Percentiles rank a stretch among this genome's conserved stretches.
Conservation (phyloP, 2,797 vertebrate species). For the Cirrhinus mrigala region DNA sequence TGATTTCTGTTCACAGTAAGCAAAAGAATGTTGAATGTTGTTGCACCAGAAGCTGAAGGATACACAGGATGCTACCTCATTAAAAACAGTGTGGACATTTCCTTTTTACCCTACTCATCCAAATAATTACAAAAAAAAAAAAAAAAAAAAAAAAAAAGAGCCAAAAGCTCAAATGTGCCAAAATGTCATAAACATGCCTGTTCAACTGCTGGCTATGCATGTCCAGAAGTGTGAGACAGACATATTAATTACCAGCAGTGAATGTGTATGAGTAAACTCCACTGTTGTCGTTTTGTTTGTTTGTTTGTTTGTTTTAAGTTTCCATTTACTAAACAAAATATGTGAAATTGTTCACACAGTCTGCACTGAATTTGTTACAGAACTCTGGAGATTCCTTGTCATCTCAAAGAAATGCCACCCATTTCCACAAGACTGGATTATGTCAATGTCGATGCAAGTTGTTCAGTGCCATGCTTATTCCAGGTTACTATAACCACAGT, state of each 20-base stretch:
- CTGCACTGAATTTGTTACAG: neutral
- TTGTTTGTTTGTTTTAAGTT: too few relatives aligned
- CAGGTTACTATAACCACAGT: neutral
- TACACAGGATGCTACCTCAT: neutral
- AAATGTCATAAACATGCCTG: too few relatives aligned
- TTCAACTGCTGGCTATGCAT: neutral
- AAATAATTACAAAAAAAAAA: neutral
- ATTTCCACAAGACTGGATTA: neutral
- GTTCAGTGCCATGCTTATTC: neutral
- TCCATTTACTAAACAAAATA: too few relatives aligned
- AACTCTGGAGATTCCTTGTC: neutral
- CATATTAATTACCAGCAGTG: neutral
- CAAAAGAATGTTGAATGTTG: neutral
- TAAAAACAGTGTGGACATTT: neutral
- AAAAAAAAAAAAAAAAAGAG: too few relatives aligned
- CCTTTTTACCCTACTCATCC: neutral
- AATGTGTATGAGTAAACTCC: neutral
- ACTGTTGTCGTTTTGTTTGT: neutral
- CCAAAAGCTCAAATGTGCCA: too few relatives aligned
- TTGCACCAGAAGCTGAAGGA: slow-evolving; percentile 3
- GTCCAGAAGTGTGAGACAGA: neutral
- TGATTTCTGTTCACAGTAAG: too few relatives aligned
- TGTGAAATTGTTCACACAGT: neutral
- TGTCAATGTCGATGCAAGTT: neutral
- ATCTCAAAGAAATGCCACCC: too few relatives aligned